Evolutionary conservation across 2,113 vertebrate species (phyloP).

Genomic region (Acrocephalus arundinaceus): DNA sequence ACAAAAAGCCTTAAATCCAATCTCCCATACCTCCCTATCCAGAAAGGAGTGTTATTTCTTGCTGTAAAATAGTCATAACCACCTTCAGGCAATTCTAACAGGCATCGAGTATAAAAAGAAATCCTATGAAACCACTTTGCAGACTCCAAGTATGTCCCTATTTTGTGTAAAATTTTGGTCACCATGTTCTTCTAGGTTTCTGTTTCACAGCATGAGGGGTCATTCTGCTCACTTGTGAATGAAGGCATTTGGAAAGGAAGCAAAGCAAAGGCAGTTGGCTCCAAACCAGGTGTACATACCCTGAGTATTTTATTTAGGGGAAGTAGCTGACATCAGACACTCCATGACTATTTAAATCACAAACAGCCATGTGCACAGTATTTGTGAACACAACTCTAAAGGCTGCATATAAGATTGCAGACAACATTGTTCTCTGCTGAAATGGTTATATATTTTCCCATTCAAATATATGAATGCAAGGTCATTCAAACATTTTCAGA

Average conservation of each 20-base stretch:
- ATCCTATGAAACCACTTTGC: neutral
- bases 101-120: neutral
- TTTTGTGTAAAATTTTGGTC: neutral
- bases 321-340: conserved; percentile 68
- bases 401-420: neutral
- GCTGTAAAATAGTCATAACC: neutral
- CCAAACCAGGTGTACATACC: conserved; percentile 55
- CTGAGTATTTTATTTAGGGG: conserved; percentile 65
- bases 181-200: neutral
- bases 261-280: conserved; percentile 56
- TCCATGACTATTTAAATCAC: conserved; percentile 48
- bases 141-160: neutral
- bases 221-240: conserved; percentile 62
- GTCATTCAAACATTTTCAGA: neutral
- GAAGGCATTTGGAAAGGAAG: conserved; percentile 67
- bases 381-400: neutral
- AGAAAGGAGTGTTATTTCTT: neutral
- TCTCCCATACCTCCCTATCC: neutral
- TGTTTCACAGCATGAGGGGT: neutral
- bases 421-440: neutral
- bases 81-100: neutral
- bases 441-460: neutral
- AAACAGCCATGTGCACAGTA: neutral
- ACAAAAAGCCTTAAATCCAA: neutral
- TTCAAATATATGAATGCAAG: neutral